Percentiles rank a stretch among this genome's conserved stretches.
Evolutionary conservation across 1,140 invertebrate species (phyloP).

Genomic region (Aphelinus atriplicis): DNA sequence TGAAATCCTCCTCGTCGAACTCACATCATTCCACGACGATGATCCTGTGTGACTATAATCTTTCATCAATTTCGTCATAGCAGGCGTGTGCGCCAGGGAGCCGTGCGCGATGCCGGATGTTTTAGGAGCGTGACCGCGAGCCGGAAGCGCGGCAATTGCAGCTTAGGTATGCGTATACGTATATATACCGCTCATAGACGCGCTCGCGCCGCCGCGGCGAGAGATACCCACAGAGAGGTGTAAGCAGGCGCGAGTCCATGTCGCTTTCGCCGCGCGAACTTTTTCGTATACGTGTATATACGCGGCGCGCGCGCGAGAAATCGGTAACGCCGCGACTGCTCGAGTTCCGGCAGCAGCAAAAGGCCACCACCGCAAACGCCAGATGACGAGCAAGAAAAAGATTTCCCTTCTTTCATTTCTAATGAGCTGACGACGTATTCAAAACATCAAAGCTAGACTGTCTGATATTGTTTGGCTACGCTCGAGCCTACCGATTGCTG

Average conservation of each 20-base stretch:
- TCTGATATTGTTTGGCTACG: no score
- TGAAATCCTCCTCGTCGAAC: no score
- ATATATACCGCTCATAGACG: no score
- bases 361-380: neutral
- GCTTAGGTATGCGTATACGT: no score
- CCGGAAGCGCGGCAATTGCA: conserved; percentile 5
- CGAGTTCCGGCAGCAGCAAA: conserved; percentile 45
- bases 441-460: no score
- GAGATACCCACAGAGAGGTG: neutral
- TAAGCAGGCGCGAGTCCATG: neutral
- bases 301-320: conserved; percentile 42
- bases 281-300: conserved; percentile 4
- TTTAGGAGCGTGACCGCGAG: conserved; percentile 26
- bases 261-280: conserved; percentile 52
- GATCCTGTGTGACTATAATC: no score
- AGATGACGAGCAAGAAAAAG: neutral
- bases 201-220: neutral
- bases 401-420: no score
- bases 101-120: neutral
- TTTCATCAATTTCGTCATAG: conserved; percentile 18
- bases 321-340: conserved; percentile 46
- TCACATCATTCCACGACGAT: no score
- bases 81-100: no score
- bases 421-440: no score
- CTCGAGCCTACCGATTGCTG: no score